phyloP scores from a whole-genome alignment of 2,888 invertebrate genomes.

The Melikaiella ostensackeni region DNA sequence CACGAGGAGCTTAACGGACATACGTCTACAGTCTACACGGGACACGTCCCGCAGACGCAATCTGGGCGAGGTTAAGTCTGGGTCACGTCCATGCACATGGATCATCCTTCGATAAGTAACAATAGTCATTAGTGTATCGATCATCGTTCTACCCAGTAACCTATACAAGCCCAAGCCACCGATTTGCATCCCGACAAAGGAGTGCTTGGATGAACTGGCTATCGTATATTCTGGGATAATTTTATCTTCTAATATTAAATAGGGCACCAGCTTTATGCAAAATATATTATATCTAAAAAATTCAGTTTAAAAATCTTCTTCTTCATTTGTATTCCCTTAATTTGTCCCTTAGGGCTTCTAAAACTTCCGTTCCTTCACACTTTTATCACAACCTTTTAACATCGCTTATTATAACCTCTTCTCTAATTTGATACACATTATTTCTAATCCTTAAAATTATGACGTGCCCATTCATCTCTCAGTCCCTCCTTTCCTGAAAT shows the following conservation, averaged over 20 bases:
- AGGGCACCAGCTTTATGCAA: neutral
- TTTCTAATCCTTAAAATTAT: too few species aligned
- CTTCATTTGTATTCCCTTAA: too few species aligned
- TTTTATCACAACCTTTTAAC: too few species aligned
- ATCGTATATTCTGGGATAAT: neutral
- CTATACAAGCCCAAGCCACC: conserved; percentile 41
- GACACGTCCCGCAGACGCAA: conserved; percentile 53
- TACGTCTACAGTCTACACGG: conserved; percentile 65
- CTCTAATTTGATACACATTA: too few species aligned
- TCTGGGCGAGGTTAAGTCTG: conserved; percentile 47
- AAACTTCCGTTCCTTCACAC: too few species aligned
- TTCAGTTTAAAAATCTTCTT: too few species aligned
- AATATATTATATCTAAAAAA: too few species aligned
- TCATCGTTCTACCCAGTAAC: conserved; percentile 60
- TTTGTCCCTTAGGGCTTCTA: too few species aligned
- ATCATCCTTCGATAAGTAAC: conserved; percentile 70
- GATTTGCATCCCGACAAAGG: conserved; percentile 59
- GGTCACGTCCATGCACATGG: conserved; percentile 60
- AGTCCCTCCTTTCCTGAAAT: too few species aligned
- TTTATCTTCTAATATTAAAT: neutral
- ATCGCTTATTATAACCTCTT: too few species aligned
- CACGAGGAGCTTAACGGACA: conserved; percentile 68
- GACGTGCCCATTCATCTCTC: too few species aligned
- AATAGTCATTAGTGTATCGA: conserved; percentile 74
- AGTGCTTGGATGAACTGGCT: conserved; percentile 39